Percentiles rank a stretch among this genome's conserved stretches.
phyloP scores from a whole-genome alignment of 2,113 vertebrate species.

The Nothobranchius kuhntae region DNA sequence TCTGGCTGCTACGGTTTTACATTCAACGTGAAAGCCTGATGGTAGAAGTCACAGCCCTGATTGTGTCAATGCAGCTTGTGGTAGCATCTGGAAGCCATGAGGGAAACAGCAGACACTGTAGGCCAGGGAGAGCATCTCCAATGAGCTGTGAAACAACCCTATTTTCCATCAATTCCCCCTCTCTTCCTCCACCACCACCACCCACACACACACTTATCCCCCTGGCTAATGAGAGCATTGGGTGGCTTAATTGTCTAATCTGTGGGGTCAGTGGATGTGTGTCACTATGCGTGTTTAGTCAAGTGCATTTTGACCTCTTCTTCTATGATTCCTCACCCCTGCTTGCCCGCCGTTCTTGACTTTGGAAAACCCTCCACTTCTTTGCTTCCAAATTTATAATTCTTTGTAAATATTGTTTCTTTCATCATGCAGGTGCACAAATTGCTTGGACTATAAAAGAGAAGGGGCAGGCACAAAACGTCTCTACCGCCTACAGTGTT shows the following conservation, averaged over 20 bases:
- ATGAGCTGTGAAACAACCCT: slow-evolving; percentile 82
- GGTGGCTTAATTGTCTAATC: slow-evolving; percentile 74
- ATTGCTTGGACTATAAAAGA: slow-evolving; percentile 38
- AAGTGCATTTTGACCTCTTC: slow-evolving; percentile 50
- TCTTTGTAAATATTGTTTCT: slow-evolving; percentile 68
- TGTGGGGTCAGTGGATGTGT: slow-evolving; percentile 54
- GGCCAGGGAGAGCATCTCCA: slow-evolving; percentile 77
- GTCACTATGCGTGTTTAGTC: slow-evolving; percentile 23
- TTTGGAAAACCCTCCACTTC: slow-evolving; percentile 32
- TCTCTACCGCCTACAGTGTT: slow-evolving; percentile 66
- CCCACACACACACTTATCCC: slow-evolving; percentile 70
- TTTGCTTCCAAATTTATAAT: slow-evolving; percentile 60
- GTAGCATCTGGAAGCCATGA: slow-evolving; percentile 82
- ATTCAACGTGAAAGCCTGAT: slow-evolving; percentile 20
- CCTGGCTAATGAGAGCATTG: slow-evolving; percentile 71
- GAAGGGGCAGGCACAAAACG: slow-evolving; percentile 39
- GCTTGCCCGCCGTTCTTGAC: slow-evolving; percentile 14
- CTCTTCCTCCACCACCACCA: slow-evolving; percentile 69
- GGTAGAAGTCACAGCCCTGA: slow-evolving; percentile 48
- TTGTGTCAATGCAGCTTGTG: slow-evolving; percentile 53
- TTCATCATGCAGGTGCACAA: slow-evolving; percentile 37
- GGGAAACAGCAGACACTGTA: slow-evolving; percentile 74
- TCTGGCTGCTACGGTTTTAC: slow-evolving; percentile 25
- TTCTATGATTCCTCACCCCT: background rate
- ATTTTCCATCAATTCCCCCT: slow-evolving; percentile 77